Conservation (phyloP, 1,140 invertebrate genomes). For the Drosophila aff. region DNA sequence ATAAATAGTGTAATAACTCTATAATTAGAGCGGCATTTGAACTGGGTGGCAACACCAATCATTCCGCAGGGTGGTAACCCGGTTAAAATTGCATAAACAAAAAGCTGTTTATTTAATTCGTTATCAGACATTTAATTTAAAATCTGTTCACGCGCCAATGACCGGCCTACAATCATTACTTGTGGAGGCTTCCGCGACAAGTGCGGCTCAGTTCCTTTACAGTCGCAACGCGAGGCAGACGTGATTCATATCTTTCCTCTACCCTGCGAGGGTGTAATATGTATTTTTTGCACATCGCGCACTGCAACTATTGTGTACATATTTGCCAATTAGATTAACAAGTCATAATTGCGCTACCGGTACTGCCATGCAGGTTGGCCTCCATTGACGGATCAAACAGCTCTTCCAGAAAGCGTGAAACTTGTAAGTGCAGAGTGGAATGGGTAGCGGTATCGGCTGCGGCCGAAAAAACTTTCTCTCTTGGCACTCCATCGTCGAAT, state of each 20-base stretch:
- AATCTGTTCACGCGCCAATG: constrained; percentile 44
- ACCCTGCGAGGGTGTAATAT: constrained; percentile 5
- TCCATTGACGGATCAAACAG: constrained; percentile 3
- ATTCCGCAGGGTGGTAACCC: constrained; percentile 2
- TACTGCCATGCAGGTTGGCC: constrained; percentile 9
- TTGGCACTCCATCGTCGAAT: constrained; percentile 26
- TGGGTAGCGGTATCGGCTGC: background rate
- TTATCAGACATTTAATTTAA: constrained; percentile 31
- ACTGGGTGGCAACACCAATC: background rate
- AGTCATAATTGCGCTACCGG: too few relatives aligned
- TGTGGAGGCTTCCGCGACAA: background rate
- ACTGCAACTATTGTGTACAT: constrained; percentile 1
- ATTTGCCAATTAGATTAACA: constrained; percentile 29
- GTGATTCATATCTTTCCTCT: background rate
- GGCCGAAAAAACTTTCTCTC: constrained; percentile 44
- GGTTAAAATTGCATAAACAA: constrained; percentile 25
- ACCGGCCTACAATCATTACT: constrained; percentile 1
- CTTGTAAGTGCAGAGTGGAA: constrained; percentile 43
- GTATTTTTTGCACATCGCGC: constrained; percentile 21
- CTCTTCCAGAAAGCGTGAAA: constrained; percentile 21
- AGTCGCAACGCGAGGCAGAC: constrained; percentile 3
- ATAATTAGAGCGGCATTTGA: background rate
- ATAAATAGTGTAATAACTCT: background rate
- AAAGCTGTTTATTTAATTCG: constrained; percentile 24
- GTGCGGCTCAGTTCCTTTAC: constrained; percentile 13